Evolutionary conservation across 2,888 invertebrate species (phyloP).

Genomic region (Drosophila ochracea): DNA sequence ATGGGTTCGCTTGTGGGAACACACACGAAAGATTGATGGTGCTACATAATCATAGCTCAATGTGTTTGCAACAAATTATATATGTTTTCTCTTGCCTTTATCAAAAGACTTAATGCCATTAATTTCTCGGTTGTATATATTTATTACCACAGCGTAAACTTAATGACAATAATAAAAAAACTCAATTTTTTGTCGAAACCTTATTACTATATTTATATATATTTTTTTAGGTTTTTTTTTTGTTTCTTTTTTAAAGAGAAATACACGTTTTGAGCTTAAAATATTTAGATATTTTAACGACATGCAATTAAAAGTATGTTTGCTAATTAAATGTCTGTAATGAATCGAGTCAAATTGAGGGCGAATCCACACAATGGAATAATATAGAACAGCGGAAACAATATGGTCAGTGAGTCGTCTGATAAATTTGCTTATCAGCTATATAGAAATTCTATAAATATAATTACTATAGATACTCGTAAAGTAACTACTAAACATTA

Average conservation of each 20-base stretch:
- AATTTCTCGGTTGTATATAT: background rate
- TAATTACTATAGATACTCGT: slow-evolving; percentile 48
- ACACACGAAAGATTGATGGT: background rate
- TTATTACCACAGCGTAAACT: background rate
- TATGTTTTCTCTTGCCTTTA: background rate
- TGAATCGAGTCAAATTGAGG: slow-evolving; percentile 49
- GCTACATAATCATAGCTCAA: background rate
- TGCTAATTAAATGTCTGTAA: slow-evolving; percentile 73
- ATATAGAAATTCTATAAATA: slow-evolving; percentile 65
- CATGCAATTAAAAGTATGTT: slow-evolving; percentile 72
- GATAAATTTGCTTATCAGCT: slow-evolving; percentile 73
- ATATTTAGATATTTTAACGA: slow-evolving; percentile 79
- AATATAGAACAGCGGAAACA: slow-evolving; percentile 44
- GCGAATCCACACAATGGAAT: slow-evolving; percentile 68
- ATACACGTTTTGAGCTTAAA: slow-evolving; percentile 79
- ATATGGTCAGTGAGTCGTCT: slow-evolving; percentile 62
- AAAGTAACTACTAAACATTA: slow-evolving; percentile 64
- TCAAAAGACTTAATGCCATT: background rate
- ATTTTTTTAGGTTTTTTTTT: slow-evolving; percentile 67
- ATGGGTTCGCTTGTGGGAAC: background rate
- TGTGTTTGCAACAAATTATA: background rate
- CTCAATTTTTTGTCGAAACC: slow-evolving; percentile 70
- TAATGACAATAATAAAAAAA: slow-evolving; percentile 18
- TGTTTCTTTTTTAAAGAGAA: slow-evolving; percentile 80
- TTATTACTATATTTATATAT: slow-evolving; percentile 74